These are phyloP conservation scores for Aethes cnicana DNA, from an alignment of 2,888 invertebrate genomes.

Conservation along the genomic window DNA sequence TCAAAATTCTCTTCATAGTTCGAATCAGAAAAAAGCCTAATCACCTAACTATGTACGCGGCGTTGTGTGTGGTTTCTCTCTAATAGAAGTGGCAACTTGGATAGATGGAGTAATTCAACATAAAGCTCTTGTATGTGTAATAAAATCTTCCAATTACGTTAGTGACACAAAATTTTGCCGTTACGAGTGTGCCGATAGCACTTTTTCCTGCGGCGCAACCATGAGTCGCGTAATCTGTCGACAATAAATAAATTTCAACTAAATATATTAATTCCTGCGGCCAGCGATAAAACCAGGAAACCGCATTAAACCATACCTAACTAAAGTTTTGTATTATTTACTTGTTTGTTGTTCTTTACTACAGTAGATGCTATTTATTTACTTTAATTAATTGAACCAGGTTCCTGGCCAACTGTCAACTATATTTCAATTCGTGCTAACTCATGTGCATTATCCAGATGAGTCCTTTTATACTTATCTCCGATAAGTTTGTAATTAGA, in stretches of 20 bases:
- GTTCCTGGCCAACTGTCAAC: no score
- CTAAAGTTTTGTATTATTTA: neutral
- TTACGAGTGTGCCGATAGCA: conserved; percentile 29
- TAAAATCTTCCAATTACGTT: conserved; percentile 37
- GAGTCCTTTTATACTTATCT: no score
- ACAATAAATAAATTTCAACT: conserved; percentile 18
- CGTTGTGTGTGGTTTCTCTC: no score
- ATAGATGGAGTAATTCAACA: no score
- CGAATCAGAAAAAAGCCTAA: neutral
- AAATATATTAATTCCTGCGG: conserved; percentile 5
- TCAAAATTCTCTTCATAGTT: neutral
- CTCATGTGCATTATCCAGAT: no score
- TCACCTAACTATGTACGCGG: no score
- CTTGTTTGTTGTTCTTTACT: neutral
- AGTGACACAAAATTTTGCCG: conserved; percentile 37
- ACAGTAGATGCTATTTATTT: neutral
- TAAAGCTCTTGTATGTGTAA: conserved; percentile 3
- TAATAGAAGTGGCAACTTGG: no score
- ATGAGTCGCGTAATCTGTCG: conserved; percentile 14
- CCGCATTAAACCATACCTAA: conserved; percentile 8
- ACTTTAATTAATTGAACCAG: neutral
- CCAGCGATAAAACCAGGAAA: conserved; percentile 3
- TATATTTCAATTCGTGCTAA: no score
- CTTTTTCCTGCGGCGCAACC: conserved; percentile 28
- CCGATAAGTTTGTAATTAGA: no score